Evolutionary conservation across 2,113 vertebrate genomes (phyloP).

Genomic region (Peromyscus maniculatus): DNA sequence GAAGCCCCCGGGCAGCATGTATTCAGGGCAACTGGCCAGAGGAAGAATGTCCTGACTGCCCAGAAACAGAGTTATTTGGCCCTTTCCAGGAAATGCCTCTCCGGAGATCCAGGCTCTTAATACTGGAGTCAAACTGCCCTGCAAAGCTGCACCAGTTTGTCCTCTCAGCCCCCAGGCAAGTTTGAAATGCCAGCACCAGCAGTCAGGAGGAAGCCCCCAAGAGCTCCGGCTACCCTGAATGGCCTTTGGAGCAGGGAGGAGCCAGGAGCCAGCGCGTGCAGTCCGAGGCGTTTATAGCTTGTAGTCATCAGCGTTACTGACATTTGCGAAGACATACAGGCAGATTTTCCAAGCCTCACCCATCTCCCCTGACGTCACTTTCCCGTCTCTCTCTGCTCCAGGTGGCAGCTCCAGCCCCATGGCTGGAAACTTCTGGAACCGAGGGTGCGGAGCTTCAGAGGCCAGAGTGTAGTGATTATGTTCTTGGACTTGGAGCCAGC

Average conservation of each 20-base stretch:
- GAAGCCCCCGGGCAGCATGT: not conserved
- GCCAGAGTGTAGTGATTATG: not conserved
- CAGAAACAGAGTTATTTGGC: not conserved
- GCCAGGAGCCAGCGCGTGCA: not conserved
- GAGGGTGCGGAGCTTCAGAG: not conserved
- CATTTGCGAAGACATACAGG: not conserved
- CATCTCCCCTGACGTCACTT: not conserved
- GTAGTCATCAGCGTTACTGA: not conserved
- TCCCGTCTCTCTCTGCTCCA: not conserved
- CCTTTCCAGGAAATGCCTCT: rapidly evolving
- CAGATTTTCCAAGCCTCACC: not conserved
- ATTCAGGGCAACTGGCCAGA: not conserved
- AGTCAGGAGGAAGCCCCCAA: not conserved
- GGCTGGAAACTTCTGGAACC: not conserved
- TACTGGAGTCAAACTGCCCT: not conserved
- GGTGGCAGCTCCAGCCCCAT: not conserved
- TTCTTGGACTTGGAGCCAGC: not conserved
- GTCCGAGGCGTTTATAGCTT: no score
- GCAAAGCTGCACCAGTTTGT: not conserved
- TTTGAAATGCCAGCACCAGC: not conserved
- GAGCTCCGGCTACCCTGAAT: not conserved
- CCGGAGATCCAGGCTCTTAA: not conserved
- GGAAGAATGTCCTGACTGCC: not conserved
- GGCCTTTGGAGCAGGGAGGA: not conserved
- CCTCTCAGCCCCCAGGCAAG: not conserved